Percentiles rank a stretch among this genome's conserved stretches.
Evolutionary conservation across 2,888 invertebrate genomes (phyloP).

Genomic region (Halictus ligatus): DNA sequence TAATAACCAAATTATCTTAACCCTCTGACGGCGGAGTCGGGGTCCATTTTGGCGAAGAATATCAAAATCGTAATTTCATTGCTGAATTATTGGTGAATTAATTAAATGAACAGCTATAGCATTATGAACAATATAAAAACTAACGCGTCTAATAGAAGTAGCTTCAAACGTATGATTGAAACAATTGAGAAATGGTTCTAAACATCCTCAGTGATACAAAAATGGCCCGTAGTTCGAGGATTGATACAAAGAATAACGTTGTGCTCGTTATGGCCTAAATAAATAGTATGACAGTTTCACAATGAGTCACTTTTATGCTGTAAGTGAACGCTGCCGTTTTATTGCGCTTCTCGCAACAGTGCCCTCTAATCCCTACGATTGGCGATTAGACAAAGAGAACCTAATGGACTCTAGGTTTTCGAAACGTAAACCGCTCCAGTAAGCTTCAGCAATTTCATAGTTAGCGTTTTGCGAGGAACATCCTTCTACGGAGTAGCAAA

Average conservation of each 20-base stretch:
- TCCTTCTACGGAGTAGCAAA: conserved; percentile 19
- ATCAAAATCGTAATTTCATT: too few relatives aligned
- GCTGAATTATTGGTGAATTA: too few relatives aligned
- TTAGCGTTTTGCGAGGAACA: conserved; percentile 36
- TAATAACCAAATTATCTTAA: too few relatives aligned
- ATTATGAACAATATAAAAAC: too few relatives aligned
- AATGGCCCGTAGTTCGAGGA: background rate
- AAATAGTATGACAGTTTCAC: background rate
- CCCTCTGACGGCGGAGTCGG: too few relatives aligned
- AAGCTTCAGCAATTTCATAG: conserved; percentile 25
- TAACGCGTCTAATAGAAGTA: too few relatives aligned
- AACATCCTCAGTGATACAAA: background rate
- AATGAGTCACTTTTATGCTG: background rate
- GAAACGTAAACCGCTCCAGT: background rate
- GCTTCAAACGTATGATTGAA: too few relatives aligned
- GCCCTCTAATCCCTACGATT: background rate
- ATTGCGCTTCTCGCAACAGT: background rate
- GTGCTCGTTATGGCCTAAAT: background rate
- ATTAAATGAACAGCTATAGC: too few relatives aligned
- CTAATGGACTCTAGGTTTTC: background rate
- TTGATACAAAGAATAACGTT: background rate
- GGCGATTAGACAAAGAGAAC: background rate
- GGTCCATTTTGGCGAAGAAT: too few relatives aligned
- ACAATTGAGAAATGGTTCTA: too few relatives aligned
- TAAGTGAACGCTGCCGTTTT: background rate